Base-by-base conservation (phyloP, 2,888 invertebrate species). In the Notodonta ziczac region DNA sequence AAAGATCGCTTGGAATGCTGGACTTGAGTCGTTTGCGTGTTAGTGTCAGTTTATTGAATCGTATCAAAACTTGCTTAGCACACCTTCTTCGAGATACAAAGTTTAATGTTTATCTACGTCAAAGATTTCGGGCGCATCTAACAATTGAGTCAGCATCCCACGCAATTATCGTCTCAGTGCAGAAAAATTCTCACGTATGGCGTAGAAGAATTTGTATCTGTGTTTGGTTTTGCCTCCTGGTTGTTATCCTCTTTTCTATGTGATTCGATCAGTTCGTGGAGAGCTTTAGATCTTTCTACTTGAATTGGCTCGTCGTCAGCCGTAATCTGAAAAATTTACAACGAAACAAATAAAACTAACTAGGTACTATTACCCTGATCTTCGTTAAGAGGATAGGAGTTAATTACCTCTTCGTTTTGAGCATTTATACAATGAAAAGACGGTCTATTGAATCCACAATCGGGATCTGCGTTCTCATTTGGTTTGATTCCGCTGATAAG, bases 251-350 rank as follows among this genome's bases (percentile, higher is more conserved):
- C 56, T 59, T 74, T 65, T 63, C 72, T 82, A 60, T 82, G 77
- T 7, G 81, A 71, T 64, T 86, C 86, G 13, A 86, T 74, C 0
- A 89, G 83, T 66, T 91, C 88, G 52, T 90, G 85, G 2, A 88
- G 71, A n/a, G 90, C 91, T 78, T 85, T 87, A 8, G 91, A 86
- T 66, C 89, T 81, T 74, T 87, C 91, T 39, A 92, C 83, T 81
- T 80, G 81, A 58, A 90, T 88, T 10, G 83, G 78, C 60, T 79
- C 73, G 12, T 86, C 84, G 60, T 81, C 78, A n/a, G 51, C 51
- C 35, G 74, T 63, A 16, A 64, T 48, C 84, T 86, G 55, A 10
- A 42, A 24, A 42, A 10, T 42, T 0, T n/a, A 46, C 42, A 13
- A n/a, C 10, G 5, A 46, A 13, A 46, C 5, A 46, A n/a, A n/a